These are phyloP conservation scores for Helleia helle DNA, from an alignment of 2,888 invertebrate species.

Conservation along the genomic window DNA sequence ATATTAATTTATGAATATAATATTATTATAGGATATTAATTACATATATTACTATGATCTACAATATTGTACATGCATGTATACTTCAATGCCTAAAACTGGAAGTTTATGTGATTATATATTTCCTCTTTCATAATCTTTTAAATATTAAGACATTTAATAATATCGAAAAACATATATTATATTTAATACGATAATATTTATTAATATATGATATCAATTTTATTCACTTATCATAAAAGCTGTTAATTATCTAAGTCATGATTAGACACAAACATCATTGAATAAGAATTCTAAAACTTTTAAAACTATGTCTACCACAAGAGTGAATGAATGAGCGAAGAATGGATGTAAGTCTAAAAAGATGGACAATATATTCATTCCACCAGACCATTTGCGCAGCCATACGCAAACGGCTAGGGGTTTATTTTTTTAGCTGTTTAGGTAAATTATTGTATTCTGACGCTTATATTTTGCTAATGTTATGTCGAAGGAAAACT, in stretches of 20 bases:
- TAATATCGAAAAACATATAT: too few species aligned
- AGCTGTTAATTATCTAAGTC: too few species aligned
- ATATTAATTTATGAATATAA: background rate
- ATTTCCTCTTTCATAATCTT: slow-evolving; percentile 9
- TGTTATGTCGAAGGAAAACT: too few species aligned
- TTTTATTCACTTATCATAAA: too few species aligned
- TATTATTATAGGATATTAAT: background rate
- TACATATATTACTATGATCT: slow-evolving; percentile 7
- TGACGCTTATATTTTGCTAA: too few species aligned
- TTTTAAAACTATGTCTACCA: too few species aligned
- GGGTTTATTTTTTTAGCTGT: background rate
- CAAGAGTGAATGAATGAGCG: too few species aligned
- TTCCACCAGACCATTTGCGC: slow-evolving; percentile 16
- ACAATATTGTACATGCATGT: background rate
- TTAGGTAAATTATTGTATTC: too few species aligned
- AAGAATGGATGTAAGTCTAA: too few species aligned
- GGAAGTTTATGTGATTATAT: slow-evolving; percentile 60
- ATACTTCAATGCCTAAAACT: slow-evolving; percentile 29
- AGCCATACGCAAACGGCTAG: slow-evolving; percentile 24
- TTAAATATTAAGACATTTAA: slow-evolving; percentile 5
- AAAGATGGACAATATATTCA: slow-evolving; percentile 5
- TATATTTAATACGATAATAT: too few species aligned
- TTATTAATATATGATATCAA: background rate
- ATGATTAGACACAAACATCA: too few species aligned
- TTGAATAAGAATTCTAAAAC: too few species aligned